A percentile compares a stretch with the other conserved stretches of the same genome.
Evolutionary conservation across 2,888 invertebrate species (phyloP).

Genomic region (Anticlea derivata): DNA sequence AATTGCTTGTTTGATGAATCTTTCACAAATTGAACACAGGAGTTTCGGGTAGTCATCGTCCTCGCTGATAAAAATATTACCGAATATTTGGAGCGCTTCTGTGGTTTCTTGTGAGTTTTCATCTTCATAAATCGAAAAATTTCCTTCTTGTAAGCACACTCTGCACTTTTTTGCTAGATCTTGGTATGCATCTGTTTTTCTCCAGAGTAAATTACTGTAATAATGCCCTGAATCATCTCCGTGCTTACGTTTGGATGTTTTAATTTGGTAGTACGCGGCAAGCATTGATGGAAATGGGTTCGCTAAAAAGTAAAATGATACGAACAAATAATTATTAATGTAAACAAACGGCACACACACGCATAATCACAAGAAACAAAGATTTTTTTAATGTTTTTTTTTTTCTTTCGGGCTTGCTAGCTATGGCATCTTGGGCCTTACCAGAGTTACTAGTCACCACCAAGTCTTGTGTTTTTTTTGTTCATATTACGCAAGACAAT

Average conservation of each 20-base stretch:
- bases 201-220: slow-evolving; percentile 30
- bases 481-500: no score
- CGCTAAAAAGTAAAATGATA: background rate
- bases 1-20: slow-evolving; percentile 56
- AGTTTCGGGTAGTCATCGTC: slow-evolving; percentile 55
- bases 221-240: slow-evolving; percentile 30
- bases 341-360: no score
- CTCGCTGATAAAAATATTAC: slow-evolving; percentile 49
- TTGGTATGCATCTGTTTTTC: slow-evolving; percentile 13
- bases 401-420: no score
- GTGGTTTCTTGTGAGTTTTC: slow-evolving; percentile 20
- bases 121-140: slow-evolving; percentile 27
- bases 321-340: background rate
- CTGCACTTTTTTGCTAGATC: slow-evolving; percentile 32
- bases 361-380: no score
- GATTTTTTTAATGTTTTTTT: no score
- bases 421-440: no score
- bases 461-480: no score
- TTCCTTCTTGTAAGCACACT: slow-evolving; percentile 39
- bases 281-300: slow-evolving; percentile 23
- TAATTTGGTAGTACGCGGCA: slow-evolving; percentile 34
- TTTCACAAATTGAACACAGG: slow-evolving; percentile 58
- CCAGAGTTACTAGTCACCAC: no score
- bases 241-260: slow-evolving; percentile 29
- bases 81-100: slow-evolving; percentile 36